Base-by-base conservation (phyloP, 2,797 vertebrate genomes). In the Jordanella pulchra region DNA sequence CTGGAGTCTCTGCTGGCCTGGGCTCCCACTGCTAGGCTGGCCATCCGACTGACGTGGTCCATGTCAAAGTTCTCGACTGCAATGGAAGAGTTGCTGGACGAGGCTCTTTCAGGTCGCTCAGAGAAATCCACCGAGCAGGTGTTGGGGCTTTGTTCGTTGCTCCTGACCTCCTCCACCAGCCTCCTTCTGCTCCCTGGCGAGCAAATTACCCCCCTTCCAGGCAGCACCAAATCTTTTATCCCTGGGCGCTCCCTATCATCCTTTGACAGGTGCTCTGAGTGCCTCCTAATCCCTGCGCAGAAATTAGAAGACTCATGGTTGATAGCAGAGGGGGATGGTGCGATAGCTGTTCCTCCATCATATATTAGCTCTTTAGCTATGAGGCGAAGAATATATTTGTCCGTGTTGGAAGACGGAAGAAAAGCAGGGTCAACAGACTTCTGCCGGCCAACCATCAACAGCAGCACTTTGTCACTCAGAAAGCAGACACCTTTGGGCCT, bases 401-500 rank as follows among this genome's bases (percentile, higher is more conserved):
- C 97, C 0, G 96, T 97, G 82, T 95, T 95, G 3, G 97, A 97
- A 25, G 96, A 95, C 0, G 97, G 95, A 65, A 97, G 95, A 89
- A 99, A 98, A 1, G 95, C 91, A 0, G 93, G 92, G 28, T 99
- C 97, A 3, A 51, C 93, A 75, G 95, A 91, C 87, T 96, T 97
- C 79, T 96, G 97, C 75, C 75, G 94, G 79, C 97, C 98, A 66
- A 98, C 94, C 91, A 98, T 94, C 81, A 99, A 81, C 55, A 99
- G 76, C 79, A 99, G 89, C 73, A 95, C 91, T 82, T 93, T 96
- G 72, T 96, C 94, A 28, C 86, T 96, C 73, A 98, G 91, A 89
- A 99, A 99, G 81, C 96, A 96, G 2, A 98, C 66, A 0, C 98
- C 98, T 89, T 99, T 99, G 9, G 97, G 96, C 76, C 95, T 95